Percentiles rank a stretch among this genome's conserved stretches.
Conservation (phyloP, 1,140 invertebrate genomes). For the Nebria ingens region DNA sequence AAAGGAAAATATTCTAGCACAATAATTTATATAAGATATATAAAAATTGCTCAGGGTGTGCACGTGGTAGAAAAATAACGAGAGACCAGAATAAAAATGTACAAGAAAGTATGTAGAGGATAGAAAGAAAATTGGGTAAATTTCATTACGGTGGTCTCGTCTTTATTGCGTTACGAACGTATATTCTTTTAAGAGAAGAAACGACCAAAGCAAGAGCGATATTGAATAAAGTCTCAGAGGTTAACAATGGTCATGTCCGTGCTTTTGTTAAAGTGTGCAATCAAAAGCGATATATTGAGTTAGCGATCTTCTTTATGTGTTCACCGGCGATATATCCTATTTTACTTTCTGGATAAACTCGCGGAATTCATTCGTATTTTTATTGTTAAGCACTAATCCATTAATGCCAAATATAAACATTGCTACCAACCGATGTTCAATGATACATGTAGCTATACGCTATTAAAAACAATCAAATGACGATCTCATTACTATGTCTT, state of each 20-base stretch:
- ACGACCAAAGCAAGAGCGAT: background rate
- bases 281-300: slow-evolving; percentile 6
- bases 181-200: background rate
- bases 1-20: too few species aligned
- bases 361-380: too few species aligned
- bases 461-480: too few species aligned
- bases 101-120: slow-evolving; percentile 2
- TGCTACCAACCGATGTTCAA: too few species aligned
- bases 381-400: too few species aligned
- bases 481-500: too few species aligned
- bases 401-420: too few species aligned
- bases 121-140: slow-evolving; percentile 7
- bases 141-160: slow-evolving; percentile 5
- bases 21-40: too few species aligned
- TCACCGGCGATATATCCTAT: too few species aligned
- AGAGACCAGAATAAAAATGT: background rate
- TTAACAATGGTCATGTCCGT: slow-evolving; percentile 4
- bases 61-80: background rate
- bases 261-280: slow-evolving; percentile 7
- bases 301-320: background rate
- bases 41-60: too few species aligned
- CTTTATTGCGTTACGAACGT: slow-evolving; percentile 6
- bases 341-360: too few species aligned
- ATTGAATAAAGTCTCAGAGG: slow-evolving; percentile 3
- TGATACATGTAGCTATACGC: too few species aligned